A percentile compares a stretch with the other conserved stretches of the same genome.
Conservation (phyloP, 2,888 invertebrate species). For the Stenodema calcarata region DNA sequence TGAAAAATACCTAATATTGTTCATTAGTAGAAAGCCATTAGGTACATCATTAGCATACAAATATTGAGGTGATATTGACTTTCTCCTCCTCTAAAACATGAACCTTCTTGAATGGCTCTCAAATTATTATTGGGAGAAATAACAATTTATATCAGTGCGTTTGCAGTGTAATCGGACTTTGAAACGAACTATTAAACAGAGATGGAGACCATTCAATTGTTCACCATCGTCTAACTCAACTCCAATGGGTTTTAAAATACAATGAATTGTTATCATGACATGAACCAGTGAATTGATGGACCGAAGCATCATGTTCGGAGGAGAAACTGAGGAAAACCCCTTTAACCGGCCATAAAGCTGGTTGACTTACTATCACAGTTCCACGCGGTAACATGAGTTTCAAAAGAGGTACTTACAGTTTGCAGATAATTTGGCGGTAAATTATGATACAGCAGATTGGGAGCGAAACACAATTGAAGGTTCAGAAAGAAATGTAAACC, state of each 20-base stretch:
- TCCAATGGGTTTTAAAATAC: background rate
- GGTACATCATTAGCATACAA: too few relatives aligned
- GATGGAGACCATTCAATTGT: background rate
- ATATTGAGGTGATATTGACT: too few relatives aligned
- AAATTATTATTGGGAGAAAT: too few relatives aligned
- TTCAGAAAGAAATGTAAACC: slow-evolving; percentile 58
- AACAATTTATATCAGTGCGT: too few relatives aligned
- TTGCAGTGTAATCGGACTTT: background rate
- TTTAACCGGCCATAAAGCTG: background rate
- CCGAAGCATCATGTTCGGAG: background rate
- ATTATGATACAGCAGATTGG: slow-evolving; percentile 53
- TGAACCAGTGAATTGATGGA: background rate
- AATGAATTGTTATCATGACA: background rate
- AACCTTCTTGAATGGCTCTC: too few relatives aligned
- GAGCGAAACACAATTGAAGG: slow-evolving; percentile 54
- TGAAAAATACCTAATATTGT: too few relatives aligned
- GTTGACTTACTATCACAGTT: background rate
- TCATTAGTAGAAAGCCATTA: too few relatives aligned
- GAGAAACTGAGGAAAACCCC: background rate
- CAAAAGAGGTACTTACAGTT: slow-evolving; percentile 49
- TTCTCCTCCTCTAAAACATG: too few relatives aligned
- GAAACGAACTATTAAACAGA: background rate
- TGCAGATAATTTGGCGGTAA: slow-evolving; percentile 52
- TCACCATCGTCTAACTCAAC: background rate
- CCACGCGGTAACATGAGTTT: background rate